Percentiles rank a stretch among this genome's conserved stretches.
These are phyloP conservation scores for Diachasma alloeum DNA, from an alignment of 1,140 invertebrate genomes.

Conservation along the genomic window DNA sequence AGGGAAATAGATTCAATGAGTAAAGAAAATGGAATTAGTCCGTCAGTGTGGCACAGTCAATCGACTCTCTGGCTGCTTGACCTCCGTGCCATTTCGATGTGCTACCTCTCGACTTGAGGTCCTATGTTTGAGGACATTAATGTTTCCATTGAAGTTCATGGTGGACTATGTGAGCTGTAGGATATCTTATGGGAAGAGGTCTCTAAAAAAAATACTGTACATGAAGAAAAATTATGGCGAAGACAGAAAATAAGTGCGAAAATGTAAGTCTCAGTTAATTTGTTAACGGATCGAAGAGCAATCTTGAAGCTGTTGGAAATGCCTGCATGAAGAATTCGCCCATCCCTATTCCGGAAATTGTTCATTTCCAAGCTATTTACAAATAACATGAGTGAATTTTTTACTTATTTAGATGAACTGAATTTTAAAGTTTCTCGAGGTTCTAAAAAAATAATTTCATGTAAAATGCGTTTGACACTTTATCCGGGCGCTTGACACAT, in stretches of 20 bases:
- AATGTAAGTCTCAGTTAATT: no score
- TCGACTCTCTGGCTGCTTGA: background rate
- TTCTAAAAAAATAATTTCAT: background rate
- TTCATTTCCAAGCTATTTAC: no score
- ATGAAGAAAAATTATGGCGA: no score
- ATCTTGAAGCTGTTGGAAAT: background rate
- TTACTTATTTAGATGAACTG: no score
- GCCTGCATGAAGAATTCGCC: background rate
- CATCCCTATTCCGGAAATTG: no score
- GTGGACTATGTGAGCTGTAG: no score
- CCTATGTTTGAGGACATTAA: background rate
- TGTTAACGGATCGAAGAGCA: no score
- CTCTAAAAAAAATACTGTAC: no score
- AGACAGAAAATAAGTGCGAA: no score
- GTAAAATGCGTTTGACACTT: background rate
- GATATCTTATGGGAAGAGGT: no score
- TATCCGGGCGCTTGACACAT: background rate
- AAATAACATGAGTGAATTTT: no score
- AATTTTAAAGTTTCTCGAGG: background rate
- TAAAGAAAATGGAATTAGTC: slow-evolving; percentile 9
- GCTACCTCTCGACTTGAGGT: background rate
- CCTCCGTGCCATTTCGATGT: background rate
- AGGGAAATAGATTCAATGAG: slow-evolving; percentile 1
- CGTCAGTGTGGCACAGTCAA: background rate
- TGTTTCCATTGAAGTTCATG: background rate